Conservation (phyloP, 1,140 invertebrate species). For the Aethina tumida region DNA sequence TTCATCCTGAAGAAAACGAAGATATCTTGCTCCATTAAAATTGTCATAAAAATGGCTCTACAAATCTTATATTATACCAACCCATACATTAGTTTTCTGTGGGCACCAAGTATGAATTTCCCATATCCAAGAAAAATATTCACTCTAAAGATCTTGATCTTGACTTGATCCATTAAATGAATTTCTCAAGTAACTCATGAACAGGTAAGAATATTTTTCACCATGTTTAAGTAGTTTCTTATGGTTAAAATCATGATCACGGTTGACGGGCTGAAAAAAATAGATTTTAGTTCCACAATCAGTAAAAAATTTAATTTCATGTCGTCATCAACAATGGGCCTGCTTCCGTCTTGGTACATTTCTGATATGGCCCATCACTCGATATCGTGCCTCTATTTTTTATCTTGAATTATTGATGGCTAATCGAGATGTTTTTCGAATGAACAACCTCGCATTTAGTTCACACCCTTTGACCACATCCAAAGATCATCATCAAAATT, state of each 20-base stretch:
- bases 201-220: not conserved
- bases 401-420: too few species aligned
- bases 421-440: not conserved
- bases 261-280: too few species aligned
- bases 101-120: not conserved
- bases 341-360: constrained; percentile 1
- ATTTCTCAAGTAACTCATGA: not conserved
- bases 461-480: not conserved
- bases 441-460: constrained; percentile 1
- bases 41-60: constrained; percentile 1
- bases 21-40: constrained; percentile 2
- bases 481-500: not conserved
- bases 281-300: not conserved
- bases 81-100: constrained; percentile 1
- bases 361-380: not conserved
- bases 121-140: not conserved
- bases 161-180: not conserved
- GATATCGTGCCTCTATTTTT: constrained; percentile 1
- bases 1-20: not conserved
- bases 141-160: not conserved
- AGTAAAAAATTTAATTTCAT: not conserved
- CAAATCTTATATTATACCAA: constrained; percentile 1
- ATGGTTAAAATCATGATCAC: not conserved
- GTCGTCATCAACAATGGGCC: constrained; percentile 1
- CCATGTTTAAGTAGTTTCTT: constrained; percentile 1